phyloP scores from a whole-genome alignment of 2,888 invertebrate genomes.

The Protophormia terraenovae region DNA sequence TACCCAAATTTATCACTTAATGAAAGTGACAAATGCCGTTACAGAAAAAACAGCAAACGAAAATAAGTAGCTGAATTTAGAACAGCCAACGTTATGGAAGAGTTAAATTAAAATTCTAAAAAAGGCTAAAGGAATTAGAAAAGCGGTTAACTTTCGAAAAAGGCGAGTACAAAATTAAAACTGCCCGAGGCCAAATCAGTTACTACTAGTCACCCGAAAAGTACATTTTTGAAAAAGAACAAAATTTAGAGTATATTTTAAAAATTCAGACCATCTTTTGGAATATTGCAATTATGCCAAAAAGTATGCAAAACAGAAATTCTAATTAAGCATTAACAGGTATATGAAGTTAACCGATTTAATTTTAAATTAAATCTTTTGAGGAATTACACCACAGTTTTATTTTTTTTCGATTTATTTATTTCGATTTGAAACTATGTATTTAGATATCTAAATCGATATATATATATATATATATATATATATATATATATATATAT shows the following conservation, averaged over 20 bases:
- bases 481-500: too few relatives aligned
- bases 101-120: background rate
- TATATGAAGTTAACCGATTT: background rate
- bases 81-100: background rate
- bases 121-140: background rate
- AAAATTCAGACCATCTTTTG: background rate
- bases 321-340: too few relatives aligned
- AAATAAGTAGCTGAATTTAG: background rate
- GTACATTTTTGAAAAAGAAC: background rate
- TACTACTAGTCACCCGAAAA: background rate
- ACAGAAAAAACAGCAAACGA: background rate
- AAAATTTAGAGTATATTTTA: background rate
- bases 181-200: background rate
- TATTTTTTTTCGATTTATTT: too few relatives aligned
- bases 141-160: background rate
- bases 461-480: too few relatives aligned
- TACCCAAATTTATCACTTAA: conserved; percentile 58
- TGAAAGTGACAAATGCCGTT: conserved; percentile 22
- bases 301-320: too few relatives aligned
- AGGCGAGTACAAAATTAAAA: background rate
- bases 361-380: too few relatives aligned
- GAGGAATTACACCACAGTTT: too few relatives aligned
- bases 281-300: background rate
- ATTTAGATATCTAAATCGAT: too few relatives aligned
- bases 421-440: too few relatives aligned